Evolutionary conservation across 2,797 vertebrate species (phyloP), one percentile per base, ranked within the genome.

Genomic region (Lindbergichthys nudifrons): DNA sequence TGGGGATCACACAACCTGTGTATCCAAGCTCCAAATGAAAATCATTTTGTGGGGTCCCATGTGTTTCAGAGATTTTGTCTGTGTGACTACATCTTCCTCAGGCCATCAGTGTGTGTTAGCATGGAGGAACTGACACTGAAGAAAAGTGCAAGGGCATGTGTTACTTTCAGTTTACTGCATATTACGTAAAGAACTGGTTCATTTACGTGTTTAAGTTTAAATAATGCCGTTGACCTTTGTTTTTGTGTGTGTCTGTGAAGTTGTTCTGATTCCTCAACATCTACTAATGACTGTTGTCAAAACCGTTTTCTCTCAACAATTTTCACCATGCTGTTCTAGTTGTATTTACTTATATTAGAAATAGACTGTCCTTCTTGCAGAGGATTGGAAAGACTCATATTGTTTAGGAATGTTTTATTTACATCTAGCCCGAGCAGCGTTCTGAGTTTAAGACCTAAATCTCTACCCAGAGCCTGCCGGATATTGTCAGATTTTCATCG

Each of bases 391-490:
- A 83, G 82, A 85, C 69, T 36, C 51, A 51, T 30, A n/a, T 57
- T 84, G 82, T 71, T 80, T 73, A 47, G 56, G 46, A 57, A 54
- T 23, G 43, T 36, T 67, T 77, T 78, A 79, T 75, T 75, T 62
- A 61, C 59, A 3, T 36, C 59, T 41, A 64, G 61, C 65, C 32
- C 26, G 8, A 66, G 75, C 79, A 84, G 82, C 81, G n/a, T n/a
- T n/a, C 74, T 82, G 62, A 81, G 53, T 70, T 59, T 82, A 68
- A 87, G 73, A 75, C 71, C 50, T 77, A 74, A 84, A 88, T 76
- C 77, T 73, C 48, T 32, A 13, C 19, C 61, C 19, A 56, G 54
- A 82, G 64, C 75, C 63, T 21, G 61, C 21, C 7, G 58, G 78
- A 88, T 85, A 84, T 80, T 75, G 42, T 56, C 53, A 78, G 80